Conservation (phyloP, 2,113 vertebrate species). For the Daphoenositta chrysoptera region DNA sequence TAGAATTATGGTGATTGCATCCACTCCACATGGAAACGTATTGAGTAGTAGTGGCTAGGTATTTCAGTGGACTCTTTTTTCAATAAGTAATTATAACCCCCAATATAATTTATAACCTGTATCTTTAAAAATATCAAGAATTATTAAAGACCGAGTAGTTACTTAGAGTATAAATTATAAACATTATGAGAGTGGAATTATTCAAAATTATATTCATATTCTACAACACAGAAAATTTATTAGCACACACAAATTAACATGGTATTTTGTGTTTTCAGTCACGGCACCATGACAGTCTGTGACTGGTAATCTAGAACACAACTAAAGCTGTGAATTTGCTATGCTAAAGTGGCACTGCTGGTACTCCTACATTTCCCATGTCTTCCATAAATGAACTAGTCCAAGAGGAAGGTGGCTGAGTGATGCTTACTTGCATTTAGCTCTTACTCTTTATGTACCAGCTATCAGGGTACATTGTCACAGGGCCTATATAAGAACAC, state of each 20-base stretch:
- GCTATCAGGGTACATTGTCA: not conserved
- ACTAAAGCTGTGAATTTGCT: not conserved
- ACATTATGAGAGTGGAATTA: not conserved
- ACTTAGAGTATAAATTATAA: not conserved
- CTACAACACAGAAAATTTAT: not conserved
- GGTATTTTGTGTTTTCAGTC: not conserved
- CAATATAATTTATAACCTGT: not conserved
- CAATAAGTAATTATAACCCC: not conserved
- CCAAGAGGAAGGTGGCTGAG: not conserved
- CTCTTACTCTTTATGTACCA: not conserved
- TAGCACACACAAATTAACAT: not conserved
- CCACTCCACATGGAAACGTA: not conserved
- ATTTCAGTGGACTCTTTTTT: not conserved
- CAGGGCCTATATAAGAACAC: not conserved
- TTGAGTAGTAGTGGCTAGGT: not conserved
- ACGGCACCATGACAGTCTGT: not conserved
- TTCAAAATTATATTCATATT: not conserved
- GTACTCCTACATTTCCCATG: not conserved
- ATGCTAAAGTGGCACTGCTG: not conserved
- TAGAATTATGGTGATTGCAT: not conserved
- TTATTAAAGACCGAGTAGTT: not conserved
- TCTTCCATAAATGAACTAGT: not conserved
- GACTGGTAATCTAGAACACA: not conserved
- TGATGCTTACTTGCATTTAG: not conserved
- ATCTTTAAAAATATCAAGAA: not conserved